Percentiles rank a stretch among this genome's conserved stretches.
These are phyloP conservation scores for Podargus strigoides DNA, from an alignment of 2,797 vertebrate species.

Conservation along the genomic window DNA sequence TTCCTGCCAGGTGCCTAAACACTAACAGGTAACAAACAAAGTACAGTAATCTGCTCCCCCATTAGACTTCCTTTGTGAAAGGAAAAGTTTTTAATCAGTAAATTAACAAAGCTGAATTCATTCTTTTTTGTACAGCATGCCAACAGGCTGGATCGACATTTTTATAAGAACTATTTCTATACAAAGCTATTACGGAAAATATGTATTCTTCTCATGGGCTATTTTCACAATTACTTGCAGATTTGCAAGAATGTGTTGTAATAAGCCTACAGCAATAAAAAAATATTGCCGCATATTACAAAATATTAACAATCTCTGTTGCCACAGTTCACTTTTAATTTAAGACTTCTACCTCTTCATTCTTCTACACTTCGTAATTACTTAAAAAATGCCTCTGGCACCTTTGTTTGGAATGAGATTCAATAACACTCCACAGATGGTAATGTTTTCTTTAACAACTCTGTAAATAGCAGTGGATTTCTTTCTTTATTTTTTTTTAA, in stretches of 20 bases:
- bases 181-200: neutral
- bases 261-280: neutral
- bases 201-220: neutral
- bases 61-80: constrained; percentile 59
- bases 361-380: neutral
- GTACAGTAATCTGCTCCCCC: constrained; percentile 42
- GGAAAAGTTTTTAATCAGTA: constrained; percentile 56
- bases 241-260: neutral
- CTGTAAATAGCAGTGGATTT: neutral
- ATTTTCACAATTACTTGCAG: neutral
- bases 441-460: neutral
- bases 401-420: neutral
- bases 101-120: constrained; percentile 3
- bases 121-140: neutral
- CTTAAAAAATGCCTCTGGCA: neutral
- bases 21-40: constrained; percentile 49
- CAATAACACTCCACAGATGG: neutral
- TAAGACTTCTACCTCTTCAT: neutral
- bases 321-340: neutral
- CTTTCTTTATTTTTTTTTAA: neutral
- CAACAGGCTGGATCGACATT: neutral
- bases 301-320: neutral
- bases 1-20: constrained; percentile 61
- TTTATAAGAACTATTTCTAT: neutral
- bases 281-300: neutral